These are phyloP conservation scores for western clawed frog (Xenopus tropicalis) DNA, from an alignment of 2,113 vertebrate species.

Conservation along the genomic window DNA sequence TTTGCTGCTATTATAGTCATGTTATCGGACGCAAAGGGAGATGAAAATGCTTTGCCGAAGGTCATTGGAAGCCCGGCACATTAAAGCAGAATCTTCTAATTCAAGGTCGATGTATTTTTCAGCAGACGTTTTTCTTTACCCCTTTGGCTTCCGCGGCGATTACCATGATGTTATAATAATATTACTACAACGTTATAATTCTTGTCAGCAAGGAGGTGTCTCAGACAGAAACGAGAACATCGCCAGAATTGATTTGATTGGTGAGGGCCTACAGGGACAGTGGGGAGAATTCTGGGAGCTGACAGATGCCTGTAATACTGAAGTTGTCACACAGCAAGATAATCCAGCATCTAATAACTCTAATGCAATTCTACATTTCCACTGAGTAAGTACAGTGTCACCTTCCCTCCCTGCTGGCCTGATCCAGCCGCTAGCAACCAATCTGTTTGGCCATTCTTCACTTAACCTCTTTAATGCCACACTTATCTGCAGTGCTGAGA, in stretches of 20 bases:
- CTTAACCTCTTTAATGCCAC: slow-evolving; percentile 18
- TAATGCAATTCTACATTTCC: slow-evolving; percentile 43
- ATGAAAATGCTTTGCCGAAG: slow-evolving; percentile 23
- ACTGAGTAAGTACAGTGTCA: slow-evolving; percentile 24
- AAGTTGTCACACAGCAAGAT: slow-evolving; percentile 31
- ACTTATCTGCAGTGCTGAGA: too few species aligned
- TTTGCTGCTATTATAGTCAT: not conserved
- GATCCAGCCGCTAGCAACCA: slow-evolving; percentile 16
- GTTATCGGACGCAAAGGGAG: not conserved
- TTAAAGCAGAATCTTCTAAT: not conserved
- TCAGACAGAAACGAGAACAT: slow-evolving; percentile 16
- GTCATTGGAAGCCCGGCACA: not conserved
- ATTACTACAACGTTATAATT: slow-evolving; percentile 25
- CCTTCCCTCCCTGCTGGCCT: slow-evolving; percentile 37
- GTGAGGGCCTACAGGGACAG: slow-evolving; percentile 37
- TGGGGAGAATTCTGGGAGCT: slow-evolving; percentile 18
- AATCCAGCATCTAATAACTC: slow-evolving; percentile 43
- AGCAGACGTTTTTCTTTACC: not conserved
- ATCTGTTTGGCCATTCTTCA: not conserved
- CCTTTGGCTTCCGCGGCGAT: slow-evolving; percentile 15
- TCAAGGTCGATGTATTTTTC: slow-evolving; percentile 28
- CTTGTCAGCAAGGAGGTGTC: slow-evolving; percentile 30
- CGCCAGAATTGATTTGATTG: slow-evolving; percentile 37
- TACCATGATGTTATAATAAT: slow-evolving; percentile 31
- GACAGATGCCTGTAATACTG: slow-evolving; percentile 42